A percentile compares a stretch with the other conserved stretches of the same genome.
These are phyloP conservation scores for Luehdorfia chinensis DNA, from an alignment of 1,140 invertebrate genomes.

Conservation along the genomic window DNA sequence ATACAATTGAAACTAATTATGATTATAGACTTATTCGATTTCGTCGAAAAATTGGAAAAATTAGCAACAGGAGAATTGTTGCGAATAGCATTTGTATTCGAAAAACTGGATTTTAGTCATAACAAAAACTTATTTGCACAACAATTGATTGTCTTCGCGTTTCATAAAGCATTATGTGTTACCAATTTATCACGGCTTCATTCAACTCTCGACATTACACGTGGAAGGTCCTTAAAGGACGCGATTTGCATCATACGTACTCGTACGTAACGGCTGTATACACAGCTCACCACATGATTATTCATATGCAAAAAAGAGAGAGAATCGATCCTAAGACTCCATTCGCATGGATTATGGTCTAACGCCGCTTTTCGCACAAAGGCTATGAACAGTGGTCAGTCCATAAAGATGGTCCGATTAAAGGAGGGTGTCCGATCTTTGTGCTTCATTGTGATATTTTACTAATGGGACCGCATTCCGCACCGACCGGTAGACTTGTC, in stretches of 20 bases:
- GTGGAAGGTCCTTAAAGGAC: too few species aligned
- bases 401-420: conserved; percentile 71
- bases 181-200: conserved; percentile 6
- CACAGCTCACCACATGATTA: conserved; percentile 41
- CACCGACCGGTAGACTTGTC: conserved; percentile 58
- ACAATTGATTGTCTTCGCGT: background rate
- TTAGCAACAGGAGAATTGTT: too few species aligned
- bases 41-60: too few species aligned
- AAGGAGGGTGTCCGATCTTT: conserved; percentile 49
- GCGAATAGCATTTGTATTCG: too few species aligned
- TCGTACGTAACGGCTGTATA: too few species aligned
- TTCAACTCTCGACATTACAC: background rate
- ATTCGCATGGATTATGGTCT: conserved; percentile 68
- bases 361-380: conserved; percentile 54
- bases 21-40: too few species aligned
- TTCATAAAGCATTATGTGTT: conserved; percentile 9
- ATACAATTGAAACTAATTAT: too few species aligned
- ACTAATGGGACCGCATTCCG: conserved; percentile 72
- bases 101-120: too few species aligned
- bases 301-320: conserved; percentile 56
- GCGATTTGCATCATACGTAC: too few species aligned
- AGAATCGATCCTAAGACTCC: conserved; percentile 39
- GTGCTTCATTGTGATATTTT: conserved; percentile 61
- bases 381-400: conserved; percentile 61
- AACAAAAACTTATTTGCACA: background rate